These are phyloP conservation scores for Aegithalos caudatus DNA, from an alignment of 2,113 vertebrate genomes.

Conservation along the genomic window DNA sequence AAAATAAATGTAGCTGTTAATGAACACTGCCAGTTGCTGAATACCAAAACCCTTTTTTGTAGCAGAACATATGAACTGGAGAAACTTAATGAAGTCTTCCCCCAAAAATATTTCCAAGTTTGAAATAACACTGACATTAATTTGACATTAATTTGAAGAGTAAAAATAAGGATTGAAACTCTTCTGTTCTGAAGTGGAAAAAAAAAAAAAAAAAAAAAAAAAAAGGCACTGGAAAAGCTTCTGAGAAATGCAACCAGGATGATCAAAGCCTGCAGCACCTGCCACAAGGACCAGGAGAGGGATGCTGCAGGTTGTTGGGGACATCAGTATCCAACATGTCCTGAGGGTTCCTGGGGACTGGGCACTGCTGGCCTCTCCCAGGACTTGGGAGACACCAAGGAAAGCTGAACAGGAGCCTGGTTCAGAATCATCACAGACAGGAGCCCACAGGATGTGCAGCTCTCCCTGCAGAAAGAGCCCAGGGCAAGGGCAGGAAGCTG, in stretches of 20 bases:
- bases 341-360: neutral
- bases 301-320: neutral
- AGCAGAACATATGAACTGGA: neutral
- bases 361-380: neutral
- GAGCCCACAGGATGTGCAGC: neutral
- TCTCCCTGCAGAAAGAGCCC: neutral
- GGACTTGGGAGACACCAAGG: neutral
- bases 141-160: neutral
- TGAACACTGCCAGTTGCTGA: neutral
- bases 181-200: neutral
- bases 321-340: fast-evolving
- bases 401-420: neutral
- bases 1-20: neutral
- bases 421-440: fast-evolving
- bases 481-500: neutral
- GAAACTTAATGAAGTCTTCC: neutral
- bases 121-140: neutral
- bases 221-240: neutral
- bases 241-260: neutral
- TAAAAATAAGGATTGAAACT: neutral
- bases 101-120: neutral
- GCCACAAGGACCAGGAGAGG: neutral
- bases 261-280: neutral
- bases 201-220: neutral
- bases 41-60: neutral